Percentiles rank a stretch among this genome's conserved stretches.
Conservation (phyloP, 1,140 invertebrate genomes). For the Bombus vancouverensis region DNA sequence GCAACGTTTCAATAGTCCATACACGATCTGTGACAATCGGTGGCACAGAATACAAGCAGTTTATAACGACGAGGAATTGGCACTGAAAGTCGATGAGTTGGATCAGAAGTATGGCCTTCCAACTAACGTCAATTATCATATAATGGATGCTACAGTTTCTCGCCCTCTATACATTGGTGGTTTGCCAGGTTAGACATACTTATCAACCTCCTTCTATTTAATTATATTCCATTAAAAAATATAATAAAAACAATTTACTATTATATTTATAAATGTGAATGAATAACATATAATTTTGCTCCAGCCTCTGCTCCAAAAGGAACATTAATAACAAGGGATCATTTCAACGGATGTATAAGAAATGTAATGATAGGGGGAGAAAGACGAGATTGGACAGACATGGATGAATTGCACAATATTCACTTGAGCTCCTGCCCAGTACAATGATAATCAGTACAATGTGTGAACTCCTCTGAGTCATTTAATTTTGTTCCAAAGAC, state of each 20-base stretch:
- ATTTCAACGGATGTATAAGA: conserved; percentile 95
- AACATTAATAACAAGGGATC: conserved; percentile 87
- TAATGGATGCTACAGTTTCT: conserved; percentile 69
- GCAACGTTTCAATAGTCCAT: conserved; percentile 85
- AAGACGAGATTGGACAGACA: conserved; percentile 91
- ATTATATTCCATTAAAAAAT: neutral
- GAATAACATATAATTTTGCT: conserved; percentile 58
- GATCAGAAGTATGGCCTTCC: conserved; percentile 83
- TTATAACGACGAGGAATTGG: conserved; percentile 87
- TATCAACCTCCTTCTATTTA: conserved; percentile 47
- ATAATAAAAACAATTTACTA: neutral
- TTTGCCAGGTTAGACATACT: conserved; percentile 86
- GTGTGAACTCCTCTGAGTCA: conserved; percentile 46
- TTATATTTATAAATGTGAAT: neutral
- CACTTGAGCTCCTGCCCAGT: conserved; percentile 92
- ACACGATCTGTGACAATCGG: conserved; percentile 90
- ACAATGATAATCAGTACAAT: conserved; percentile 71
- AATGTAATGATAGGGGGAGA: conserved; percentile 89
- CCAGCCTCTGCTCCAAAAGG: conserved; percentile 86
- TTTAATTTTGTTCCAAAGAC: conserved; percentile 77
- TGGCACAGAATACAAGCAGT: conserved; percentile 93
- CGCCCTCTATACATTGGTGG: conserved; percentile 93
- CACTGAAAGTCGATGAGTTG: conserved; percentile 88
- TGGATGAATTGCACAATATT: conserved; percentile 91
- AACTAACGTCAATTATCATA: conserved; percentile 78